Conservation (phyloP, 2,113 vertebrate species). For the Gallinago paraguaiae region DNA sequence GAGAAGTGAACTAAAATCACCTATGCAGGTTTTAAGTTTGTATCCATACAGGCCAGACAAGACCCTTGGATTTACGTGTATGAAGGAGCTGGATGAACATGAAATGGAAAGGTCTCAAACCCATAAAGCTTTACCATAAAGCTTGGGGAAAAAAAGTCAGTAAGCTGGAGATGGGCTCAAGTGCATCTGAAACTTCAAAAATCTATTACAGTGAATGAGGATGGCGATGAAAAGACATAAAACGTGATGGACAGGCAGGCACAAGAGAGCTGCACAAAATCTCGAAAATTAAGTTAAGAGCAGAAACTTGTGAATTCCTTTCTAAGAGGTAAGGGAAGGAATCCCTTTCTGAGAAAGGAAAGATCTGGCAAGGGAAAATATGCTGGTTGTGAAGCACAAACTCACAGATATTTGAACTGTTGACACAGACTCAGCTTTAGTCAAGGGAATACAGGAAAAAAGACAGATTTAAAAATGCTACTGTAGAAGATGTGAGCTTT, state of each 20-base stretch:
- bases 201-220: background rate
- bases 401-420: background rate
- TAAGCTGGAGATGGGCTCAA: background rate
- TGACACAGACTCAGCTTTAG: background rate
- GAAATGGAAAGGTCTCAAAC: background rate
- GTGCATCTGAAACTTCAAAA: background rate
- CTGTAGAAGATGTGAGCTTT: background rate
- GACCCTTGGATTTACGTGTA: fast-evolving
- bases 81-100: background rate
- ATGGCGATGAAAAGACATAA: background rate
- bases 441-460: background rate
- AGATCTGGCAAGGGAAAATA: background rate
- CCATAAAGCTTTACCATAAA: background rate
- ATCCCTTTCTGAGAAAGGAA: background rate
- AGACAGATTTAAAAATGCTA: background rate
- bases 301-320: background rate
- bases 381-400: background rate
- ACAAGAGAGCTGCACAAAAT: background rate
- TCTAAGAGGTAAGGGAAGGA: background rate
- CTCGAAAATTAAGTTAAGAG: background rate
- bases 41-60: background rate
- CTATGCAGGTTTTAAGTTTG: background rate
- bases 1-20: background rate
- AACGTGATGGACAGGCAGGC: background rate
- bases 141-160: background rate